Conservation (phyloP, 2,113 vertebrate species). For the Triplophysa siluroides region DNA sequence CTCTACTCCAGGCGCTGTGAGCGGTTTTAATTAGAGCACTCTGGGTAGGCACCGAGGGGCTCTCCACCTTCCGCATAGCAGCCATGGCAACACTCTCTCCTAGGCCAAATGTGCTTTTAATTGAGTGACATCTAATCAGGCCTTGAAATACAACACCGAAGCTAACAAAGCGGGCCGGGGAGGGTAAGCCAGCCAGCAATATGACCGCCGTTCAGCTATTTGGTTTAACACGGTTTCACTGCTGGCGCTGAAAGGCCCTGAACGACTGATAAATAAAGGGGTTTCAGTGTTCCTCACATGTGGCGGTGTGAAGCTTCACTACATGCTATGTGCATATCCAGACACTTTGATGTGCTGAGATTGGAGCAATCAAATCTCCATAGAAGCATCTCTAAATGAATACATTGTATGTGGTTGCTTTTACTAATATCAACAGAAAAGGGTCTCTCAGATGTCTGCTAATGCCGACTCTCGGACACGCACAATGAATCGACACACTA, state of each 20-base stretch:
- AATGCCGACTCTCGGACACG: constrained; percentile 1
- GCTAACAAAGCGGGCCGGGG: constrained; percentile 70
- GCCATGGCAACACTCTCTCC: constrained; percentile 72
- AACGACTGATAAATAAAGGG: constrained; percentile 47
- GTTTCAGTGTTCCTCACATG: constrained; percentile 59
- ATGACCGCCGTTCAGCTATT: constrained; percentile 9
- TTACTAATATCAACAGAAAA: constrained; percentile 47
- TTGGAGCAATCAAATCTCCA: constrained; percentile 57
- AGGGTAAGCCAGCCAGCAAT: constrained; percentile 56
- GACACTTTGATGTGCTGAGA: constrained; percentile 66
- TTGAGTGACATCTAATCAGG: constrained; percentile 79
- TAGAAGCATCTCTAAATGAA: constrained; percentile 54
- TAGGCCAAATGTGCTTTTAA: constrained; percentile 74
- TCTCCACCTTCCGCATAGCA: constrained; percentile 64
- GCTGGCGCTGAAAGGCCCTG: constrained; percentile 29
- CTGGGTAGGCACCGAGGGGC: constrained; percentile 60
- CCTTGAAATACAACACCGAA: constrained; percentile 67
- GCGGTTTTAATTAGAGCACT: constrained; percentile 71
- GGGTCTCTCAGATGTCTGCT: constrained; percentile 39
- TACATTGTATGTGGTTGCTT: constrained; percentile 58
- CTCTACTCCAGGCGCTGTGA: constrained; percentile 54
- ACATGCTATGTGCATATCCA: constrained; percentile 61
- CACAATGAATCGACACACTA: constrained; percentile 15
- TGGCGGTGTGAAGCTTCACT: constrained; percentile 58
- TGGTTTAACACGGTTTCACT: constrained; percentile 7